These are phyloP conservation scores for Ctenoplectra terminalis DNA, from an alignment of 1,140 invertebrate genomes.

Conservation along the genomic window DNA sequence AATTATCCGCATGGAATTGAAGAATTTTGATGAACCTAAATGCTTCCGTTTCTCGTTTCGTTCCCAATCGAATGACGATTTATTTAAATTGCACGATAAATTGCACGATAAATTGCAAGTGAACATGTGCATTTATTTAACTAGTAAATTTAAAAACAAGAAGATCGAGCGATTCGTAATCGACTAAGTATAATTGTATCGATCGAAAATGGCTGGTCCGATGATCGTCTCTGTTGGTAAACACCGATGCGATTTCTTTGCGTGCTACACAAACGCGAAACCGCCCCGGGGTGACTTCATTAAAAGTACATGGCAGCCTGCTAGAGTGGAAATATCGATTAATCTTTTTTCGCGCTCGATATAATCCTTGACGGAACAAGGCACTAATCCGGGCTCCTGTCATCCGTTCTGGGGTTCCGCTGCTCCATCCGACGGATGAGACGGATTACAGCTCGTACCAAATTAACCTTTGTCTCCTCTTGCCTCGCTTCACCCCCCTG, in stretches of 20 bases:
- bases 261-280: background rate
- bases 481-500: background rate
- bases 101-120: too few species aligned
- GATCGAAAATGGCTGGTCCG: background rate
- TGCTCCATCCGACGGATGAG: slow-evolving; percentile 73
- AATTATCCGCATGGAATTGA: background rate
- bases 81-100: background rate
- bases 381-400: slow-evolving; percentile 80
- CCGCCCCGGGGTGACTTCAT: slow-evolving; percentile 65
- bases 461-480: slow-evolving; percentile 79
- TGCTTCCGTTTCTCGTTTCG: background rate
- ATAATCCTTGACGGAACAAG: slow-evolving; percentile 82
- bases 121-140: background rate
- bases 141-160: background rate
- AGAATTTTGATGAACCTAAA: background rate
- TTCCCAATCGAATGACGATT: background rate
- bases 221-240: background rate
- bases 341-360: slow-evolving; percentile 80
- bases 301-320: slow-evolving; percentile 72
- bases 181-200: background rate
- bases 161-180: background rate
- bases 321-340: slow-evolving; percentile 75
- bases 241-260: slow-evolving; percentile 1
- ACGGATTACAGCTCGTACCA: slow-evolving; percentile 82
- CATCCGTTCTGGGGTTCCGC: slow-evolving; percentile 69